These are phyloP conservation scores for Cetonia aurata DNA, from an alignment of 2,888 invertebrate species.

Conservation along the genomic window DNA sequence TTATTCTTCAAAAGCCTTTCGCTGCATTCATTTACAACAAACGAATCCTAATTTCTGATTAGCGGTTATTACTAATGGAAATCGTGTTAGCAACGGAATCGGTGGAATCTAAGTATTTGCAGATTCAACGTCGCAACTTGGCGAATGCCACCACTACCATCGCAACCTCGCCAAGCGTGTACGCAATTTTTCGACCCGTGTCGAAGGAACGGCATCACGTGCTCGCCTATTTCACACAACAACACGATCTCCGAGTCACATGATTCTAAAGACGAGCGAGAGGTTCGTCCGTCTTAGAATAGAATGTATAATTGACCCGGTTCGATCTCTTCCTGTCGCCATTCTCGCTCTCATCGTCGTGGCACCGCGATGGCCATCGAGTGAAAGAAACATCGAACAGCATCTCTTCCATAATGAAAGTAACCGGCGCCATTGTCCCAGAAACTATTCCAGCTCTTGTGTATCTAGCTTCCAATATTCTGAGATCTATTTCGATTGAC, in stretches of 20 bases:
- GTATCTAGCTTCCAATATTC: not conserved
- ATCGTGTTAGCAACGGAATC: too few species aligned
- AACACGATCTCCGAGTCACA: conserved; percentile 20
- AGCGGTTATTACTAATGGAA: too few species aligned
- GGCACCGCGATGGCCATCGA: not conserved
- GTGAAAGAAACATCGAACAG: conserved; percentile 18
- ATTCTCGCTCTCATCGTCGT: conserved; percentile 10
- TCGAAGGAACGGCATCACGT: conserved; percentile 2
- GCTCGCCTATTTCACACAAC: conserved; percentile 19
- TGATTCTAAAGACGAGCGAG: conserved; percentile 2
- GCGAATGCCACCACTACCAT: not conserved
- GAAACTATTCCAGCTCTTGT: not conserved
- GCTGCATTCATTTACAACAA: too few species aligned
- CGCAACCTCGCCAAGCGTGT: too few species aligned
- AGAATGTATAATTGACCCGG: not conserved
- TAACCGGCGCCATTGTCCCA: not conserved
- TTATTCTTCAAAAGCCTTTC: too few species aligned
- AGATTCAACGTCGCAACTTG: not conserved
- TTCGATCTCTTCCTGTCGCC: conserved; percentile 23
- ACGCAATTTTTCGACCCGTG: not conserved
- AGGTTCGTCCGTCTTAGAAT: conserved; percentile 11
- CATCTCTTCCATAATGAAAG: conserved; percentile 1
- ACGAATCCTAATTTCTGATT: too few species aligned
- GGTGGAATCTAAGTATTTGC: too few species aligned
- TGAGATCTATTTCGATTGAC: not conserved